Conservation (phyloP, 2,888 invertebrate species). For the Sphaerophoria taeniata region DNA sequence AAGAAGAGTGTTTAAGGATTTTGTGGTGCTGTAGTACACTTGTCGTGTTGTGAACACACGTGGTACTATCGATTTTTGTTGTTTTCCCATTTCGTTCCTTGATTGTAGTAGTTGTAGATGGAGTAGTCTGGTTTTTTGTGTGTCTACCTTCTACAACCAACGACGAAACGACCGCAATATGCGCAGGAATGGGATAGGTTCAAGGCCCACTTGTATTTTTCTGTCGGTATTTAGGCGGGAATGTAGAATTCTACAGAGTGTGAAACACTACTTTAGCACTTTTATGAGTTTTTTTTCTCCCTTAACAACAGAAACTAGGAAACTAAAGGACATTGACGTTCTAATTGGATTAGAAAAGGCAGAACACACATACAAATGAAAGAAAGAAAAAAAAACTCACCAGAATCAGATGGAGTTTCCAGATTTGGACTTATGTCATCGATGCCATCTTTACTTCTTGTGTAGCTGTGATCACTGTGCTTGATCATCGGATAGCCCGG, state of each 20-base stretch:
- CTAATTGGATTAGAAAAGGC: slow-evolving; percentile 60
- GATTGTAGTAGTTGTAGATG: slow-evolving; percentile 34
- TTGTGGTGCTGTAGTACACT: slow-evolving; percentile 17
- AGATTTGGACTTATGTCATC: slow-evolving; percentile 88
- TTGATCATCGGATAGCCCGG: slow-evolving; percentile 66
- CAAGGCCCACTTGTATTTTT: slow-evolving; percentile 63
- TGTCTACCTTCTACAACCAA: no score
- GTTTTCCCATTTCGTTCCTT: neutral
- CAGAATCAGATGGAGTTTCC: slow-evolving; percentile 95
- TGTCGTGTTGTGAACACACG: slow-evolving; percentile 55
- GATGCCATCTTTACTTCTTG: slow-evolving; percentile 85
- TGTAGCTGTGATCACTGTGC: slow-evolving; percentile 88
- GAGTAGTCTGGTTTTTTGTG: slow-evolving; percentile 51
- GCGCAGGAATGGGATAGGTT: slow-evolving; percentile 72
- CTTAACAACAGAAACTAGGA: neutral
- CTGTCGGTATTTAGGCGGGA: slow-evolving; percentile 57
- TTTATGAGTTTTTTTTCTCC: slow-evolving; percentile 31
- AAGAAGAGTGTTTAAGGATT: slow-evolving; percentile 24
- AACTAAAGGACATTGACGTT: slow-evolving; percentile 61
- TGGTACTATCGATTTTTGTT: slow-evolving; percentile 68
- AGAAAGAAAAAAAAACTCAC: slow-evolving; percentile 84
- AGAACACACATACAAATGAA: neutral
- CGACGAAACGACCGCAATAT: slow-evolving; percentile 52
- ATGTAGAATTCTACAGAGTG: neutral
- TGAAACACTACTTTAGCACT: slow-evolving; percentile 23